Evolutionary conservation across 2,113 vertebrate species (phyloP), one percentile per base, ranked within the genome.

Genomic region (Clarias gariepinus): DNA sequence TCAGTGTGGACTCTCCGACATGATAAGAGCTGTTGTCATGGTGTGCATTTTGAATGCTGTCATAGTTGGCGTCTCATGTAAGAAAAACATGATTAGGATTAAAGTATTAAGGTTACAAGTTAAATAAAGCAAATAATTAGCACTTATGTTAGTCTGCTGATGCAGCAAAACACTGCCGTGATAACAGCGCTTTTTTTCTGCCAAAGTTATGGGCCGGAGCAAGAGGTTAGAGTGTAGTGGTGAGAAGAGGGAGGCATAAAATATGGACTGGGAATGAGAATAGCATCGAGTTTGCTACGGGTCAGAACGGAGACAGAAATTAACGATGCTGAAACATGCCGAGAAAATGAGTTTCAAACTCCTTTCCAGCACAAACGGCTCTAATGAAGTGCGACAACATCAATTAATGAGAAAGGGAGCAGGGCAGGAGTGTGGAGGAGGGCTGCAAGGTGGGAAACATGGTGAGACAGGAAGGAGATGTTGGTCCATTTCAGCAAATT

Each of bases 381-480:
- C 81, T 92, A 94, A 94, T 93, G 91, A 94, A 93, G 91, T 92
- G 92, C 89, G 87, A 92, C 90, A 91, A 90, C 91, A 89, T 94
- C 87, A 93, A 93, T 93, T 93, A 94, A 93, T 91, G 87, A 61
- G 41, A 77, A 76, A 30, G 36, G 79, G 60, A 83, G 78, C 36
- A 77, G 33, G 64, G 77, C 80, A n/a, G 83, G n/a, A 69, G 76
- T 64, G 61, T 9, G 41, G 89, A 66, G 85, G 58, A 74, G 89
- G 83, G 79, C 25, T 81, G 41, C 30, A 63, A 81, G 58, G 64
- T 53, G 66, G n/a, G 64, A 55, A 83, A 36, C 47, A 69, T 58
- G 66, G 66, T 25, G 58, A 36, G 53, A 58, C 47, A 36, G 41
- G 66, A 60, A 60, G 47, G 47, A 81, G 76, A 66, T 25, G 16